A percentile compares a stretch with the other conserved stretches of the same genome.
Evolutionary conservation across 2,113 vertebrate species (phyloP).

Genomic region (Accipiter virgatus): DNA sequence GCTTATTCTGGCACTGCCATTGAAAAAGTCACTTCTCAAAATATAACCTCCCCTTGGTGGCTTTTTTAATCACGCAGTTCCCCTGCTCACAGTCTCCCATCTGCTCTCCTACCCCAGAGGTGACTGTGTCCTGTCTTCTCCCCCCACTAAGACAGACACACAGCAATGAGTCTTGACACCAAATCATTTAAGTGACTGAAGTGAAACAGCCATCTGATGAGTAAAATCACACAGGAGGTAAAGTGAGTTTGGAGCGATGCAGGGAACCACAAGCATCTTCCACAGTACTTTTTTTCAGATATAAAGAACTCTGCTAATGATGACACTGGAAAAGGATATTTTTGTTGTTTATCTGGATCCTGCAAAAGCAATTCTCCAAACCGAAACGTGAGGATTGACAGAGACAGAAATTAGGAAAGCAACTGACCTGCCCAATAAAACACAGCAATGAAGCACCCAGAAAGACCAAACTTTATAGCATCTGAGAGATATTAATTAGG

Average conservation of each 20-base stretch:
- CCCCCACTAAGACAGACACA: neutral
- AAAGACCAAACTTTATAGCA: neutral
- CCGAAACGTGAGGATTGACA: accelerated
- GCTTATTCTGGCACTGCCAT: neutral
- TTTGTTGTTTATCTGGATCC: neutral
- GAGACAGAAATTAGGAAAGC: neutral
- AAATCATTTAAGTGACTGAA: neutral
- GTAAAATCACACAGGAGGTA: neutral
- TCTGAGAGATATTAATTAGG: neutral
- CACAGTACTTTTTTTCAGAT: neutral
- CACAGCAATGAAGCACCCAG: neutral
- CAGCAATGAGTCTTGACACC: neutral
- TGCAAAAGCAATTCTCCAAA: neutral
- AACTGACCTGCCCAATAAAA: neutral
- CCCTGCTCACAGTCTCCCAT: neutral
- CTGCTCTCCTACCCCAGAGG: neutral
- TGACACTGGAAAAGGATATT: neutral
- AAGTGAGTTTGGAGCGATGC: neutral
- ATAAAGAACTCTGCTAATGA: neutral
- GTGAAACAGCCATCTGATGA: neutral
- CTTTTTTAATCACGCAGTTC: neutral
- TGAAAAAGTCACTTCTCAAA: neutral
- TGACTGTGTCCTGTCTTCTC: neutral
- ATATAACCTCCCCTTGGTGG: neutral
- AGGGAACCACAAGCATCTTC: neutral